Conservation (phyloP, 2,888 invertebrate genomes). For the Synanthedon andrenaeformis region DNA sequence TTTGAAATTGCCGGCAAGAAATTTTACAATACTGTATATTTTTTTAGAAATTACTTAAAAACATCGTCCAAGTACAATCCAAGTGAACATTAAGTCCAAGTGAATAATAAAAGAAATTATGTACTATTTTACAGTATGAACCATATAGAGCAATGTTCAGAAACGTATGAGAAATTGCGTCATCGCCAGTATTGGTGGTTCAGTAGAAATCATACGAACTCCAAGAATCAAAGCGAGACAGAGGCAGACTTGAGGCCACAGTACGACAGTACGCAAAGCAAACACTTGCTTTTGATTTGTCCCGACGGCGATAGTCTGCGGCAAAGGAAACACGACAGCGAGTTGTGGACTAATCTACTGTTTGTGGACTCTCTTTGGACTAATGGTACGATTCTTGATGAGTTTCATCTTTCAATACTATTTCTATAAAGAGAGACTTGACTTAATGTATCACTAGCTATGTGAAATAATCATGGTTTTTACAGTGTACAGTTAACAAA, state of each 20-base stretch:
- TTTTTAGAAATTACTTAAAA: too few relatives aligned
- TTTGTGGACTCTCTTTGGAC: slow-evolving; percentile 54
- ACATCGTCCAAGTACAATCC: too few relatives aligned
- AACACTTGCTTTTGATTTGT: slow-evolving; percentile 45
- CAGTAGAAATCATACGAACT: neutral
- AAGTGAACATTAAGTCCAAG: too few relatives aligned
- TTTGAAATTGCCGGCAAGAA: too few relatives aligned
- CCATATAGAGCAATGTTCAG: slow-evolving; percentile 39
- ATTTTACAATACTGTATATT: too few relatives aligned
- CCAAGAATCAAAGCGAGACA: slow-evolving; percentile 14
- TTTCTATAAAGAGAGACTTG: too few relatives aligned
- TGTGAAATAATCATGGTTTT: too few relatives aligned
- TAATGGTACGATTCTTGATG: slow-evolving; percentile 29
- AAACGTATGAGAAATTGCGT: slow-evolving; percentile 43
- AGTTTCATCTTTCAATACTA: neutral
- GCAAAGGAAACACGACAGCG: slow-evolving; percentile 40
- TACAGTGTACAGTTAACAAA: too few relatives aligned
- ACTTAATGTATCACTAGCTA: too few relatives aligned
- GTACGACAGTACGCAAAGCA: slow-evolving; percentile 34
- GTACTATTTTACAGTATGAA: slow-evolving; percentile 30
- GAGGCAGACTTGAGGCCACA: neutral
- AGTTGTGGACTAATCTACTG: slow-evolving; percentile 48
- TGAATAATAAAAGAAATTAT: too few relatives aligned
- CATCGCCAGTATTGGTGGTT: slow-evolving; percentile 53
- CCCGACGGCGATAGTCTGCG: slow-evolving; percentile 48